Conservation (phyloP, 2,113 vertebrate species). For the Chaetura pelagica region DNA sequence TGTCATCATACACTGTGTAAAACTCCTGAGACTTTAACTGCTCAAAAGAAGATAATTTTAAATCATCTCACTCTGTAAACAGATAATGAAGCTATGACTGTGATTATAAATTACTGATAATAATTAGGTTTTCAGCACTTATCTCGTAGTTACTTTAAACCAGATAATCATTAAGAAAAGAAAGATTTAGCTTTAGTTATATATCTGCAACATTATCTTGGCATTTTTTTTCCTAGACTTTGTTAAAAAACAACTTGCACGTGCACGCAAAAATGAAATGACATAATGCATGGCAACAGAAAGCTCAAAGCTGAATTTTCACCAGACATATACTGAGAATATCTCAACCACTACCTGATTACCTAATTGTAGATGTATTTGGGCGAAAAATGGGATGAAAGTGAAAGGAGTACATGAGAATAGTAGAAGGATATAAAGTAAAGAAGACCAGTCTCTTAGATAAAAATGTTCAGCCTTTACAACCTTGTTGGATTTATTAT, state of each 20-base stretch:
- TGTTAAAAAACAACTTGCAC: conserved; percentile 1
- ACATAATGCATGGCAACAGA: not conserved
- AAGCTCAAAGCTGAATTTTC: conserved; percentile 44
- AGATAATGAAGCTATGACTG: conserved; percentile 32
- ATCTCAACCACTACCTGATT: not conserved
- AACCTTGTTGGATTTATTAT: not conserved
- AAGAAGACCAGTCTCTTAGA: not conserved
- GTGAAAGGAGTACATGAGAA: not conserved
- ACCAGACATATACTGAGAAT: not conserved
- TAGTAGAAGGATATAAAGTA: not conserved
- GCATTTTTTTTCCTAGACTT: not conserved
- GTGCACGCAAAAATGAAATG: not conserved
- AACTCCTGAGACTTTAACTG: conserved; percentile 41
- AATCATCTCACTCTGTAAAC: conserved; percentile 30
- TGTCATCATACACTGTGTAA: conserved; percentile 12
- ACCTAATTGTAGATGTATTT: not conserved
- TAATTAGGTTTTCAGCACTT: conserved; percentile 45
- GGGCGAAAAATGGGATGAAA: not conserved
- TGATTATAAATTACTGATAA: conserved; percentile 62
- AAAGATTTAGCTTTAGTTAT: conserved; percentile 45
- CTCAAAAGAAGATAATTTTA: conserved; percentile 68
- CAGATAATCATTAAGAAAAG: conserved; percentile 49
- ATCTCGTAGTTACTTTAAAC: conserved; percentile 55
- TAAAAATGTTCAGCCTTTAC: not conserved
- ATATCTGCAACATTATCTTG: conserved; percentile 41